A percentile compares a stretch with the other conserved stretches of the same genome.
Evolutionary conservation across 2,888 invertebrate species (phyloP).

Genomic region (Parnassius orleans): DNA sequence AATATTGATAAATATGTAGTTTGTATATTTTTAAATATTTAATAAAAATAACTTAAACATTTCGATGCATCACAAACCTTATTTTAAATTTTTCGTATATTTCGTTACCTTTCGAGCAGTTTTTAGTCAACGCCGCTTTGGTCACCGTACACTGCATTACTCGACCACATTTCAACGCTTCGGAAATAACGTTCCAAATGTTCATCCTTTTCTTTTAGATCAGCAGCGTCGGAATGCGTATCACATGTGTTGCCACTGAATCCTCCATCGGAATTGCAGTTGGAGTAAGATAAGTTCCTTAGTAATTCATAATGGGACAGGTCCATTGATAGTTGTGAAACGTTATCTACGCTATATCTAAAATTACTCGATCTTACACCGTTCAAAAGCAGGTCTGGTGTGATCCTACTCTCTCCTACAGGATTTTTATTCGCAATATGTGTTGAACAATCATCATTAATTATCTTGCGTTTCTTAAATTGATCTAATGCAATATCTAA

Average conservation of each 20-base stretch:
- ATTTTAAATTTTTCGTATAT: neutral
- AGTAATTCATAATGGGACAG: conserved; percentile 70
- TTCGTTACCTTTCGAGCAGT: neutral
- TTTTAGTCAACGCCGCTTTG: conserved; percentile 6
- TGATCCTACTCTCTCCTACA: conserved; percentile 31
- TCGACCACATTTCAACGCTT: conserved; percentile 65
- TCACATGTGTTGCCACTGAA: conserved; percentile 57
- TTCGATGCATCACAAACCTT: no score
- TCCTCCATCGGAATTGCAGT: conserved; percentile 63
- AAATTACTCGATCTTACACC: conserved; percentile 38
- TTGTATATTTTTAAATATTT: no score
- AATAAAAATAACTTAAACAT: no score
- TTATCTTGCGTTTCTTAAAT: conserved; percentile 60
- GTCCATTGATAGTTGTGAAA: conserved; percentile 65
- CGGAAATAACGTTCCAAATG: conserved; percentile 67
- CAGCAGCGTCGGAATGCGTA: conserved; percentile 42
- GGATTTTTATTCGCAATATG: conserved; percentile 33
- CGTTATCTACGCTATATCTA: conserved; percentile 44
- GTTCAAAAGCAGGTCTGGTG: conserved; percentile 50
- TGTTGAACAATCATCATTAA: conserved; percentile 44
- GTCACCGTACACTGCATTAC: conserved; percentile 35
- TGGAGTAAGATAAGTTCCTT: conserved; percentile 62
- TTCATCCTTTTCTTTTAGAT: conserved; percentile 54
- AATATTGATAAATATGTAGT: no score
- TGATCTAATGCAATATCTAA: conserved; percentile 56